Evolutionary conservation across 2,113 vertebrate genomes (phyloP).

Genomic region (Patagioenas fasciata): DNA sequence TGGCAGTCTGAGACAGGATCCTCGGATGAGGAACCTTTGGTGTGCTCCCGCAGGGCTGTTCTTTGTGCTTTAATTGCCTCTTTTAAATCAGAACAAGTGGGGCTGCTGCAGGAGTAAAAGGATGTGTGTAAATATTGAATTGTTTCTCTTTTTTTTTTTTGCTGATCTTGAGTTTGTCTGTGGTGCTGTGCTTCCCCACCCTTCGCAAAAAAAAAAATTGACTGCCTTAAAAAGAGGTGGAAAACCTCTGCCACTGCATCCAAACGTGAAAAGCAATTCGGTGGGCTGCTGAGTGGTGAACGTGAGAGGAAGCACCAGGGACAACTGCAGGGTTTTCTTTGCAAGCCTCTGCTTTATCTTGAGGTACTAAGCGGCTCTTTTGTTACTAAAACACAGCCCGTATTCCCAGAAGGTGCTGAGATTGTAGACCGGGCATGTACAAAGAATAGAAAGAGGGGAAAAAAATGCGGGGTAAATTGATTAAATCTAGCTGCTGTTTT

Average conservation of each 20-base stretch:
- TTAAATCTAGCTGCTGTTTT: neutral
- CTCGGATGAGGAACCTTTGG: neutral
- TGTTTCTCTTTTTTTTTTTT: neutral
- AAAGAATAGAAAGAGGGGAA: neutral
- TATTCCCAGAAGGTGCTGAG: neutral
- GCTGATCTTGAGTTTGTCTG: neutral
- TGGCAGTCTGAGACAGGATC: neutral
- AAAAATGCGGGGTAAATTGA: neutral
- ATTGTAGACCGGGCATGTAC: neutral
- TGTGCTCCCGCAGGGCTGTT: neutral
- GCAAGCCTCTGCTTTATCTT: neutral
- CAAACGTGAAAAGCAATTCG: neutral
- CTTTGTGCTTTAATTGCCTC: neutral
- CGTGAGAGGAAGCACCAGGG: accelerated
- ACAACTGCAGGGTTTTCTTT: neutral
- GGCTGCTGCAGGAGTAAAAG: neutral
- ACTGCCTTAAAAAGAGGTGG: neutral
- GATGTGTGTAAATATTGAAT: neutral
- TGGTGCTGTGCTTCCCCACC: neutral
- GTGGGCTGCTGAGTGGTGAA: neutral
- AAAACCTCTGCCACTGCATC: neutral
- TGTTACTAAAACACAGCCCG: neutral
- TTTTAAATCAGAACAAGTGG: neutral
- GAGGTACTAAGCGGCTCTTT: neutral
- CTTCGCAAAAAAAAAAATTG: neutral